Base-by-base conservation (phyloP, 1,140 invertebrate species). In the Oryctes rhinoceros region DNA sequence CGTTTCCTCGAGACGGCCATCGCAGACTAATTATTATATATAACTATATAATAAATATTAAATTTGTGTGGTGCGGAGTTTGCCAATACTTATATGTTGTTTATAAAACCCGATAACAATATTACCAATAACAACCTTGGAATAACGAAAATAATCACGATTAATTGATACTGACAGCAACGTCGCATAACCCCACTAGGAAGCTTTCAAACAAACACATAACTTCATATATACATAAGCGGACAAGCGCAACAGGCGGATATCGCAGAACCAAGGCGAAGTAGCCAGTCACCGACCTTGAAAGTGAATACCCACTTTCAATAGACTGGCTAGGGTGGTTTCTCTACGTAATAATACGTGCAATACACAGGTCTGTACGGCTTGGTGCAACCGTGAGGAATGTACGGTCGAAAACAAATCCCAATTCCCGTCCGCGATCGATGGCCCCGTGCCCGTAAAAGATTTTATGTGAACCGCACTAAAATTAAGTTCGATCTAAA, bases 401-500 rank as follows among this genome's bases (percentile, higher is more conserved):
- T 18, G 4, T 53, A 59, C 53, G 6, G 6, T 5, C n/a, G 53
- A 59, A 59, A 59, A 59, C 53, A 18, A 59, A 59, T 59, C 18
- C 18, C 53, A 59, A 59, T 59, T 59, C n/a, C 53, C 53, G 53
- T 59, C 53, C 4, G 15, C 15, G 53, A 59, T 59, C 53, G 53
- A 59, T 59, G 53, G 53, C 53, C 53, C 53, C 15, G 15, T 18
- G 18, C 53, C 53, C 53, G 18, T 59, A 18, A 59, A 44, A 59
- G 53, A 59, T 59, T 15, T 59, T 59, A 59, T 59, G 53, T 59
- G 53, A 59, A 59, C 53, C 53, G 53, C 53, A 59, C 53, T 59
- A 59, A 59, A 59, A 59, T 59, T 59, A 59, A 59, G 18, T 59
- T 59, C 53, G 53, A 59, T 59, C 53, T 59, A 59, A 59, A 59